Base-by-base conservation (phyloP, 2,888 invertebrate species). In the Pherbina coryleti region DNA sequence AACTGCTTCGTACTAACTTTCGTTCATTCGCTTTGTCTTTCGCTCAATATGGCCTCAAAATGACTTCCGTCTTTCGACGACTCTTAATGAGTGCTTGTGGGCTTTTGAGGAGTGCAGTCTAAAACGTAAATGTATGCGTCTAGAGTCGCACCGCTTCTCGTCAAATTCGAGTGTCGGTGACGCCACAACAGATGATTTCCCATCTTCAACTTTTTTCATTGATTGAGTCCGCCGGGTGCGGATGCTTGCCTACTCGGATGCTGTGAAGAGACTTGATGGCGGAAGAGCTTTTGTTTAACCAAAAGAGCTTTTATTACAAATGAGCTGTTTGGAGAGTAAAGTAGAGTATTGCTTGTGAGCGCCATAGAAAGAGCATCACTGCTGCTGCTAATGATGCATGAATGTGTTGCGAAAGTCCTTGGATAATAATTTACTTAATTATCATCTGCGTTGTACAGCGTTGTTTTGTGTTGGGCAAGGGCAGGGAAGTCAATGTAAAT, bases 391-490 rank as follows among this genome's bases (percentile, higher is more conserved):
- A 19, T 75, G 73, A 67, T 49, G 62, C 22, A 53, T 75, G 74
- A 28, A 44, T 37, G 49, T 78, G 69, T 69, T 80, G 76, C 79
- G 79, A 78, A 75, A 64, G 83, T 81, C 83, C 85, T 85, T 84
- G 82, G 81, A 80, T 79, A 79, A 80, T 80, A 82, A 82, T 82
- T 80, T 79, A 80, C 79, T 82, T 81, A 85, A 83, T 84, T 83
- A 84, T 82, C 25, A 64, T 22, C 22, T 53, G 14, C 53, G n/a
- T n/a, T 69, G 28, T 44, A 25, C 17, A 66, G 31, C 25, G 31
- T 66, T 37, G 37, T 69, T 37, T 69, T 67, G 49, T n/a, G 69
- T 69, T 69, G 49, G 49, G 49, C 19, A 69, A 70, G 64, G 64
- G 34, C 64, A 28, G 37, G 55, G 7, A 55, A 55, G 22, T 55